Conservation (phyloP, 2,888 invertebrate genomes). For the Colostygia pectinataria region DNA sequence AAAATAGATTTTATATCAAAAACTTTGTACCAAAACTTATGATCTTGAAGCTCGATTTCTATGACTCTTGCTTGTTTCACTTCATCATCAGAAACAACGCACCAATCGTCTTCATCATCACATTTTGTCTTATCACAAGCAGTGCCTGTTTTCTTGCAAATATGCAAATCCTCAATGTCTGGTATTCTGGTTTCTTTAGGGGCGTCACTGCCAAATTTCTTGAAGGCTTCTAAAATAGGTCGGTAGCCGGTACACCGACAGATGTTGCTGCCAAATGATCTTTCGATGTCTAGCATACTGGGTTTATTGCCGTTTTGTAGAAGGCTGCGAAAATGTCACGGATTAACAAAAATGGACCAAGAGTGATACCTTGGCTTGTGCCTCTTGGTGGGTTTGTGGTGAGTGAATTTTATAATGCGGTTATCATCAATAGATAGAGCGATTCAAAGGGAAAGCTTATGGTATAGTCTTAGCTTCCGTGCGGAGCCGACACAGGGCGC, state of each 20-base stretch:
- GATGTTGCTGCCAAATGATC: slow-evolving; percentile 87
- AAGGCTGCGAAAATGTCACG: slow-evolving; percentile 51
- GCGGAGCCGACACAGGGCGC: too few species aligned
- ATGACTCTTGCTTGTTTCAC: slow-evolving; percentile 34
- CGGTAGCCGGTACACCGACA: slow-evolving; percentile 89
- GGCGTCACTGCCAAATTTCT: slow-evolving; percentile 79
- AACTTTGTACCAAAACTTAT: slow-evolving; percentile 80
- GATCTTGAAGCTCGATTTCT: slow-evolving; percentile 59
- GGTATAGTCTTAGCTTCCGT: too few species aligned
- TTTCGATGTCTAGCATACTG: slow-evolving; percentile 85
- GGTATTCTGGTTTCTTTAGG: slow-evolving; percentile 38
- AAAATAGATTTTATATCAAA: slow-evolving; percentile 75
- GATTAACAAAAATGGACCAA: too few species aligned
- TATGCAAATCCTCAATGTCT: slow-evolving; percentile 56
- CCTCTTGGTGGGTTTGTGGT: too few species aligned
- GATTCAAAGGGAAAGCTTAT: too few species aligned
- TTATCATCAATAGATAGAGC: too few species aligned
- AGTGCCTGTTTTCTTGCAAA: slow-evolving; percentile 36
- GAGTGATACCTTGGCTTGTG: too few species aligned
- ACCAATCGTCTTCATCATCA: slow-evolving; percentile 33
- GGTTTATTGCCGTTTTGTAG: slow-evolving; percentile 63
- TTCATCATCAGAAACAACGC: slow-evolving; percentile 25
- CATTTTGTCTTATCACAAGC: slow-evolving; percentile 29
- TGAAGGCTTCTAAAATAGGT: slow-evolving; percentile 84
- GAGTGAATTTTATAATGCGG: too few species aligned